phyloP scores from a whole-genome alignment of 1,140 invertebrate genomes.

The Drosophila yakuba region DNA sequence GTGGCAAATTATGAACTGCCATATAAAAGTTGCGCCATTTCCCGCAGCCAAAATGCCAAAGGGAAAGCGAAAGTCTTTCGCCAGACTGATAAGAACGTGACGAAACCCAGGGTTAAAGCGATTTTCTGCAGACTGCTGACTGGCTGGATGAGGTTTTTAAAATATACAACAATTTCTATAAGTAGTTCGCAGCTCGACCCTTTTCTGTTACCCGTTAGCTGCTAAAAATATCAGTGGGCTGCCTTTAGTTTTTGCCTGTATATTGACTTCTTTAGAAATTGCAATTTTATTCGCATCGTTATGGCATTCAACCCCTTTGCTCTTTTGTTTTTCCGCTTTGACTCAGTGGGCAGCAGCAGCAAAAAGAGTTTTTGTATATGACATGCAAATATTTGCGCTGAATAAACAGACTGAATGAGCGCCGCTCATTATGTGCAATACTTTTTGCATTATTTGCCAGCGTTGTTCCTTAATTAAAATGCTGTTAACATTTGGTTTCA shows the following conservation, averaged over 20 bases:
- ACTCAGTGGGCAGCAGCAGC: background rate
- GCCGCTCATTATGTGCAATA: constrained; percentile 28
- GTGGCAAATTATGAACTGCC: constrained; percentile 48
- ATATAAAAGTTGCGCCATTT: constrained; percentile 57
- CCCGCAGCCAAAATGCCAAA: background rate
- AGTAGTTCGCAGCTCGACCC: constrained; percentile 9
- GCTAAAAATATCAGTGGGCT: background rate
- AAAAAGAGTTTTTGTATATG: constrained; percentile 31
- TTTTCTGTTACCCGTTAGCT: background rate
- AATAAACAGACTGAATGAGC: constrained; percentile 38
- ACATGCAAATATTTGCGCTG: constrained; percentile 59
- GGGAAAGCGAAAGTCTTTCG: background rate
- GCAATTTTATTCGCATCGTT: constrained; percentile 9
- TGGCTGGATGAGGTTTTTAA: constrained; percentile 15
- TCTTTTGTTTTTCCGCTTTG: background rate
- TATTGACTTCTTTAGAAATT: constrained; percentile 13
- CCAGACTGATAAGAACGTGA: constrained; percentile 34
- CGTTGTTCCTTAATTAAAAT: constrained; percentile 68
- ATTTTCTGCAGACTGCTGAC: constrained; percentile 3
- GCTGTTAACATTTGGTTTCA: constrained; percentile 80
- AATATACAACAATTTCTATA: constrained; percentile 10
- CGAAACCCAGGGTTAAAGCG: background rate
- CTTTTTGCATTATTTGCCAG: constrained; percentile 51
- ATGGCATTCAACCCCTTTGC: constrained; percentile 3
- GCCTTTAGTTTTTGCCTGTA: background rate